Evolutionary conservation across 2,113 vertebrate genomes (phyloP), one percentile per base, ranked within the genome.

Genomic region (Lichenostomus cassidix): DNA sequence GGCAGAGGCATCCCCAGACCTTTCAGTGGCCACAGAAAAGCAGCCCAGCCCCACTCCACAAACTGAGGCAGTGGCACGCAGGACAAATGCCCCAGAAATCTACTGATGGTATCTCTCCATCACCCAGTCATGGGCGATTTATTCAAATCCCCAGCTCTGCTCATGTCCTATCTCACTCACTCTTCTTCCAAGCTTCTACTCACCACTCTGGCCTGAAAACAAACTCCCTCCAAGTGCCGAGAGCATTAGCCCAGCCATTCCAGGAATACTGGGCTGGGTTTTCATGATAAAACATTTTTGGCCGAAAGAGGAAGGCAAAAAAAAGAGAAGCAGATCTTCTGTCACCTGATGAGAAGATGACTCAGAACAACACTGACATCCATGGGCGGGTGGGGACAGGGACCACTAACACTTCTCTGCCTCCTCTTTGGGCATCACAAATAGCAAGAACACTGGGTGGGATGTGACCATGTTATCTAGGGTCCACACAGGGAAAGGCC

Each of bases 121-220:
- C 64, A 56, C 31, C 55, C 0, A 0, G 56, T 39, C 0, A 0
- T 3, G 3, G 22, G 1, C 0, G 0, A 35, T 44, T 31, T 39
- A 71, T 27, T 58, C 73, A 67, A 64, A 52, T 15, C 41, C 37
- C 31, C 44, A 70, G 67, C 53, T 79, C 71, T 55, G 49, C 39
- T 84, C 19, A 1, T 11, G 28, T 60, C 65, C 52, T 17, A 1
- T 31, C 55, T 68, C 75, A 21, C 28, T 47, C 1, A 2, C 29
- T 77, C 52, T 70, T 62, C 76, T 84, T 90, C 44, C 59, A 84
- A 53, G n/a, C 49, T 47, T 82, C 68, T 60, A 28, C 41, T 90
- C 47, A 75, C 8, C 21, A 24, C 15, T 52, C 58, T 63, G 68
- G 71, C n/a, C 87, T 53, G 23, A 89, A 91, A 83, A 64, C 29